These are phyloP conservation scores for Hydractinia echinata DNA, from an alignment of 30 jellyfish, hydroid and myxozoan species.

Conservation along the genomic window DNA sequence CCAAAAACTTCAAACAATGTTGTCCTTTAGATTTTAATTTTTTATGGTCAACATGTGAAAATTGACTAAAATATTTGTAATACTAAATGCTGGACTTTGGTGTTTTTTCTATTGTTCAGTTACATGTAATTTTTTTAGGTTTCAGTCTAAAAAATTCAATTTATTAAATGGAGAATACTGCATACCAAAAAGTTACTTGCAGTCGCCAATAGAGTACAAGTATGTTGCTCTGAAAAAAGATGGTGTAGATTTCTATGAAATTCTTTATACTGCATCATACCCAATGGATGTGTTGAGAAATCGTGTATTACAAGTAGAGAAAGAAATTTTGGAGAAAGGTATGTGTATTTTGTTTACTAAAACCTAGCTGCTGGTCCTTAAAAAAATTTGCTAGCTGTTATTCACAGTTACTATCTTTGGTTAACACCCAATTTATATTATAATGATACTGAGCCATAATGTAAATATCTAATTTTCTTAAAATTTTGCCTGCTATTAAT, in stretches of 20 bases:
- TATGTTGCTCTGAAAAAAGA: slow-evolving; percentile 8
- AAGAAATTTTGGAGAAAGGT: slow-evolving; percentile 8
- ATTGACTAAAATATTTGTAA: too few relatives aligned
- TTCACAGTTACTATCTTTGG: too few relatives aligned
- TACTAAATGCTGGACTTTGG: neutral
- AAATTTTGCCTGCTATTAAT: too few relatives aligned
- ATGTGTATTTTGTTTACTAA: too few relatives aligned
- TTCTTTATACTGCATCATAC: neutral
- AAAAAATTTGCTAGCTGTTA: too few relatives aligned
- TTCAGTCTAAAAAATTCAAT: neutral
- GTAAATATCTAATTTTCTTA: too few relatives aligned
- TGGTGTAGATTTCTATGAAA: neutral
- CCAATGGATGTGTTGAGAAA: neutral
- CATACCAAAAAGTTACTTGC: neutral
- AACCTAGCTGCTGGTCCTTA: too few relatives aligned
- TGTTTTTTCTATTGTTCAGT: neutral
- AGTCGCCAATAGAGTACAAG: neutral
- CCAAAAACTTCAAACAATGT: too few relatives aligned
- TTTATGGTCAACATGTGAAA: too few relatives aligned
- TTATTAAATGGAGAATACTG: neutral
- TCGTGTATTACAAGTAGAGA: neutral
- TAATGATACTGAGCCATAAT: too few relatives aligned
- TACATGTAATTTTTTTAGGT: neutral
- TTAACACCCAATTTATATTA: too few relatives aligned
- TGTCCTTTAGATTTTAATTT: too few relatives aligned